Evolutionary conservation across 2,113 vertebrate genomes (phyloP).

Genomic region (Planiliza haematocheilus): DNA sequence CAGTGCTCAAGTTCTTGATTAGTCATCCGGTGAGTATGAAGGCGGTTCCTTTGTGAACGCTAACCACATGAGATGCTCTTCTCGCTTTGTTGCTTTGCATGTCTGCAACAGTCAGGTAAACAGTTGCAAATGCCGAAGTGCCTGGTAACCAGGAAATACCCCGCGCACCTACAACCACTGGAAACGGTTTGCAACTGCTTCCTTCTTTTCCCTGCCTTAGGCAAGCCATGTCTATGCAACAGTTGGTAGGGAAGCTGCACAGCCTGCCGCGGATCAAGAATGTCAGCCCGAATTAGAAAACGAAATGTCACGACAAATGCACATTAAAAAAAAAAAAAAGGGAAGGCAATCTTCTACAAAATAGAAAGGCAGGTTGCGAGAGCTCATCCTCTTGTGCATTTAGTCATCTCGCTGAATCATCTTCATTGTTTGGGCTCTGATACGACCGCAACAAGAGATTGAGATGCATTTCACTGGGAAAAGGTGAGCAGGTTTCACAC

Average conservation of each 20-base stretch:
- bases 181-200: constrained; percentile 58
- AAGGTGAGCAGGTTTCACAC: too few relatives aligned
- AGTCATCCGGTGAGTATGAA: not conserved
- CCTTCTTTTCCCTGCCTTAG: constrained; percentile 63
- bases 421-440: too few relatives aligned
- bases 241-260: constrained; percentile 20
- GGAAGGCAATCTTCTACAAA: not conserved
- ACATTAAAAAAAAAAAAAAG: not conserved
- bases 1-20: not conserved
- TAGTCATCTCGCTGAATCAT: too few relatives aligned
- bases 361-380: not conserved
- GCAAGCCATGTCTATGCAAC: constrained; percentile 35
- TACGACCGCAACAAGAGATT: too few relatives aligned
- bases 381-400: too few relatives aligned
- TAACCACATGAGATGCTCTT: not conserved
- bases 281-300: not conserved
- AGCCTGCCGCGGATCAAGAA: not conserved
- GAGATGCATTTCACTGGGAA: too few relatives aligned
- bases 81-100: constrained; percentile 57
- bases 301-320: not conserved
- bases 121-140: constrained; percentile 83
- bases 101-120: constrained; percentile 34
- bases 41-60: not conserved
- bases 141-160: constrained; percentile 58
- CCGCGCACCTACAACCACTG: constrained; percentile 26